Conservation (phyloP, 2,888 invertebrate species). For the Morinoia aosen region DNA sequence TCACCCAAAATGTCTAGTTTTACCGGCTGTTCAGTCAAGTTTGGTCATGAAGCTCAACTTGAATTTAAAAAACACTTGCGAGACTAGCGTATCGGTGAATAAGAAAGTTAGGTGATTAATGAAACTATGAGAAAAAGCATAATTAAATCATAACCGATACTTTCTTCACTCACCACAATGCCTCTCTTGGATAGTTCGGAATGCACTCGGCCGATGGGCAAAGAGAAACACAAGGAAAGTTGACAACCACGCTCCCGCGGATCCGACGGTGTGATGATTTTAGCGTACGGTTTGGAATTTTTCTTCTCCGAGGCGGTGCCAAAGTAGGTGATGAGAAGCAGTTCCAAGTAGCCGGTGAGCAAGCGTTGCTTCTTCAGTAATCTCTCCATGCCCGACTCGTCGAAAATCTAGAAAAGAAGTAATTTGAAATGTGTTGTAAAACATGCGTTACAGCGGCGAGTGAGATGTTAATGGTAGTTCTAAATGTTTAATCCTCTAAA, state of each 20-base stretch:
- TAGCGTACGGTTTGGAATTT: slow-evolving; percentile 59
- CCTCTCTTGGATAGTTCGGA: slow-evolving; percentile 73
- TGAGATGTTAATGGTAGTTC: background rate
- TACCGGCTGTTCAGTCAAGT: background rate
- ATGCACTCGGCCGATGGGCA: slow-evolving; percentile 72
- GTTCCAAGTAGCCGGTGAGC: slow-evolving; percentile 75
- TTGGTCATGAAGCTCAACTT: background rate
- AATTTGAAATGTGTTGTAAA: slow-evolving; percentile 63
- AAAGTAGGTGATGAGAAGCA: slow-evolving; percentile 71
- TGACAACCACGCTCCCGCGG: slow-evolving; percentile 74
- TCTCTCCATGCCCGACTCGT: slow-evolving; percentile 72
- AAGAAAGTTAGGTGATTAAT: no score
- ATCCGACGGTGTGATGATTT: slow-evolving; percentile 75
- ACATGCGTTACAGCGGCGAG: slow-evolving; percentile 43
- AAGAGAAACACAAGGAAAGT: slow-evolving; percentile 74
- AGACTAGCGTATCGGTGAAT: background rate
- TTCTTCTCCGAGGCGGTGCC: slow-evolving; percentile 58
- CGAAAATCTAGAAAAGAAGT: slow-evolving; percentile 72
- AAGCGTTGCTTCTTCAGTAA: slow-evolving; percentile 72
- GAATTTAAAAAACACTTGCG: background rate
- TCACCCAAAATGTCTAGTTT: background rate
- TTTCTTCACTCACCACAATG: slow-evolving; percentile 72
- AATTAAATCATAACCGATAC: no score
- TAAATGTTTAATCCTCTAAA: background rate
- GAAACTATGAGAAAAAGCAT: no score